Percentiles rank a stretch among this genome's conserved stretches.
phyloP scores from a whole-genome alignment of 2,797 vertebrate species.

The Delichon dasypus region DNA sequence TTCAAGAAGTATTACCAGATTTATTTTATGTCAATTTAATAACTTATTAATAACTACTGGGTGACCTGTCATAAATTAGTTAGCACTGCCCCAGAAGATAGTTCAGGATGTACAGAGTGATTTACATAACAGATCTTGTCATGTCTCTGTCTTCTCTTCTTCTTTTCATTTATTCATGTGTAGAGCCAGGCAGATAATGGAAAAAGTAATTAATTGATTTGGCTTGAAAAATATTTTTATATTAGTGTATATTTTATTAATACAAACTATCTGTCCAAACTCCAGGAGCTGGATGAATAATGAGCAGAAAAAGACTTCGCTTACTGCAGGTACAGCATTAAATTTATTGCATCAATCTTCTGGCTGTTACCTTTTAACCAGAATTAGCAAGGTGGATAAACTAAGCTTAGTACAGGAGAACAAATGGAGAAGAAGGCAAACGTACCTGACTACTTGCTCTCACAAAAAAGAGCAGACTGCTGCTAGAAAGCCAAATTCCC shows the following conservation, averaged over 20 bases:
- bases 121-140: constrained; percentile 7
- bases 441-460: not conserved
- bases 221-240: constrained; percentile 41
- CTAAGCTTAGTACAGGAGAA: not conserved
- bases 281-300: not conserved
- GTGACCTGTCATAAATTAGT: constrained; percentile 13
- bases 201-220: constrained; percentile 51
- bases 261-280: constrained; percentile 7
- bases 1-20: not conserved
- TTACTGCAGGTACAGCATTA: not conserved
- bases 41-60: constrained; percentile 31
- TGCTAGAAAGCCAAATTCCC: constrained; percentile 7
- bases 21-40: constrained; percentile 7
- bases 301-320: not conserved
- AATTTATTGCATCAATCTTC: not conserved
- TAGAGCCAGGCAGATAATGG: constrained; percentile 14
- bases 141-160: not conserved
- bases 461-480: not conserved
- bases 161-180: constrained; percentile 55
- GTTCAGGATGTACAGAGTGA: not conserved
- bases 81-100: not conserved
- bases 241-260: constrained; percentile 46
- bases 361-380: not conserved
- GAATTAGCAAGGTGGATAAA: not conserved
- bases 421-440: not conserved